Evolutionary conservation across 2,888 invertebrate species (phyloP).

Genomic region (Polydrusus tereticollis): DNA sequence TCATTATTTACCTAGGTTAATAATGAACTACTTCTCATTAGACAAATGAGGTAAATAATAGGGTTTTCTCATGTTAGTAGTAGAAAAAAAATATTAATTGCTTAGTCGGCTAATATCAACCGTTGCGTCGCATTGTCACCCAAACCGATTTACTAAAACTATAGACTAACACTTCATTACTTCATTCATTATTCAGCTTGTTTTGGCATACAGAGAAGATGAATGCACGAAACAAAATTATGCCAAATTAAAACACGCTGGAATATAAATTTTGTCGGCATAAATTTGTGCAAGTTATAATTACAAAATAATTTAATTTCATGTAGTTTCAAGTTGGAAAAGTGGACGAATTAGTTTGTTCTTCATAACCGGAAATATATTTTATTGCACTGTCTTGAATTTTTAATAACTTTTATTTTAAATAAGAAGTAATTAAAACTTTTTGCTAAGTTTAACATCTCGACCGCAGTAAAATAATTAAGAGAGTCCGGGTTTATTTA

Average conservation of each 20-base stretch:
- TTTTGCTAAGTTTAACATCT: background rate
- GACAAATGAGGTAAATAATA: too few relatives aligned
- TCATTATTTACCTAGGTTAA: too few relatives aligned
- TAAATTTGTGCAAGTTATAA: slow-evolving; percentile 13
- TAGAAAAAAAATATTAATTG: too few relatives aligned
- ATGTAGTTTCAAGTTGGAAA: slow-evolving; percentile 7
- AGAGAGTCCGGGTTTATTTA: background rate
- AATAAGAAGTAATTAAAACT: slow-evolving; percentile 11
- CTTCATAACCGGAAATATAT: slow-evolving; percentile 4
- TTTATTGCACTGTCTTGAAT: slow-evolving; percentile 11
- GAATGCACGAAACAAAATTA: slow-evolving; percentile 5
- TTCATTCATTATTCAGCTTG: too few relatives aligned
- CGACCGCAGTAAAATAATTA: background rate
- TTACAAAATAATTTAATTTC: slow-evolving; percentile 12
- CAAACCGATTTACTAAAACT: too few relatives aligned
- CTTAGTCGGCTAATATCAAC: too few relatives aligned
- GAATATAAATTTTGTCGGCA: slow-evolving; percentile 1
- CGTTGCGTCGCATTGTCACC: too few relatives aligned
- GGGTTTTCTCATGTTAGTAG: too few relatives aligned
- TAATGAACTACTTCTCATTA: too few relatives aligned
- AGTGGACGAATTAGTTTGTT: slow-evolving; percentile 13
- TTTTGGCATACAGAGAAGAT: background rate
- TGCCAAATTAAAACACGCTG: background rate
- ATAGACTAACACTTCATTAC: too few relatives aligned
- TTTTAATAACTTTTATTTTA: slow-evolving; percentile 1